Base-by-base conservation (phyloP, 1,140 invertebrate species). In the Thrips palmi region DNA sequence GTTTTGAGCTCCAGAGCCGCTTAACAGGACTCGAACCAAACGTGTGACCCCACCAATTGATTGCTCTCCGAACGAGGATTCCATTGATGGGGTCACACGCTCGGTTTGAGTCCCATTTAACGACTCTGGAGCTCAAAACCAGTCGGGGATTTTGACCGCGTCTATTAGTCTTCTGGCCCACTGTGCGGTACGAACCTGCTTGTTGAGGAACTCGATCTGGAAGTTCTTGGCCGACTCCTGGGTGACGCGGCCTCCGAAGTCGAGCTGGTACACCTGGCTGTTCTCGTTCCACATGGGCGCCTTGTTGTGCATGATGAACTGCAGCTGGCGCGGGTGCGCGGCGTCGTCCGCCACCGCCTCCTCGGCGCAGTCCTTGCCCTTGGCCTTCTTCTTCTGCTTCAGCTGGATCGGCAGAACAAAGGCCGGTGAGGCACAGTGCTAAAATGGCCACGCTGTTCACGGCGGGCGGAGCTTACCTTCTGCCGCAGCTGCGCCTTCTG, bases 181-280 rank as follows among this genome's bases (percentile, higher is more conserved):
- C 6, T 33, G 8, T 20, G 7, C 5, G 12, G 25, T 33, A 41
- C 48, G 43, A 56, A 92, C 89, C 74, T 97, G 93, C 64, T 89
- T 92, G 25, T 85, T 87, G 49, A 86, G 72, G 53, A 92, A 93
- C 61, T 98, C 93, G 37, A 98, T 96, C 63, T 98, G 94, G 57
- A 98, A 98, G 63, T 98, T 98, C 60, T 98, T 98, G 1, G 94
- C 94, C 3, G 92, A 97, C 57, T 98, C 94, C 56, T 97, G 93
- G 1, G 93, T 98, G 17, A 98, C 94, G 48, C 94, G 65, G 10
- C 93, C 94, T n/a, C 93, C 93, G 65, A 97, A 98, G 62, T 98
- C 94, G 12, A 98, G 64, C 53, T 98, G 94, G 62, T 98, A 98
- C 4, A 98, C 94, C 59, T 98, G 93, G 54, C 85, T 93, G 53